Evolutionary conservation across 1,140 invertebrate genomes (phyloP).

Genomic region (Coptotermes formosanus): DNA sequence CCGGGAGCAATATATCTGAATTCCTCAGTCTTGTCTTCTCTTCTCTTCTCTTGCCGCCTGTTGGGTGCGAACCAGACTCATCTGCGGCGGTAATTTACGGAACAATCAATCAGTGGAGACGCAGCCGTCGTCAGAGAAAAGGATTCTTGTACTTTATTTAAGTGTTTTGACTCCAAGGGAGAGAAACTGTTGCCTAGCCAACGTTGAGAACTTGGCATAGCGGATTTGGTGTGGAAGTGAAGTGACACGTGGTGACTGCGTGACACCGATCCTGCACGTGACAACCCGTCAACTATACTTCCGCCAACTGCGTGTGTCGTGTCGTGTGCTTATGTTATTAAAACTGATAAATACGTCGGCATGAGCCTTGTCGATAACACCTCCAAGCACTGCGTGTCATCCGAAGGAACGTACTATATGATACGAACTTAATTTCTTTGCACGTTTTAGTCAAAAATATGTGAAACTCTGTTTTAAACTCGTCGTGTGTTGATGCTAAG

Average conservation of each 20-base stretch:
- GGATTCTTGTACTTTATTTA: not conserved
- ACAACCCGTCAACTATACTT: not conserved
- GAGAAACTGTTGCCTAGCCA: too few relatives aligned
- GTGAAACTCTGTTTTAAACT: too few relatives aligned
- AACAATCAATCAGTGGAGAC: not conserved
- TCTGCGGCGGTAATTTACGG: not conserved
- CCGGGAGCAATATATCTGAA: not conserved
- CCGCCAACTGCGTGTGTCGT: not conserved
- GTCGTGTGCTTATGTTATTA: not conserved
- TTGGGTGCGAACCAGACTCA: not conserved
- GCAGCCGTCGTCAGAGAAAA: not conserved
- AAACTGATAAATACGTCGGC: not conserved
- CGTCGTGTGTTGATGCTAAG: too few relatives aligned
- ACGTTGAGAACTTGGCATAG: not conserved
- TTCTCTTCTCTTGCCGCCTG: not conserved
- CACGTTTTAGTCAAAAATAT: too few relatives aligned
- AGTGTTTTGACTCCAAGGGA: not conserved
- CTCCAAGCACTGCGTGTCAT: too few relatives aligned
- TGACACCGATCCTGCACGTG: not conserved
- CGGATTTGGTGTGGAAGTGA: not conserved
- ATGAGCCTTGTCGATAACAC: too few relatives aligned
- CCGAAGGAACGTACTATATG: too few relatives aligned
- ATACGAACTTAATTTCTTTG: too few relatives aligned
- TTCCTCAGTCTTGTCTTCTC: not conserved
- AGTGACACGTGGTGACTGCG: not conserved